These are phyloP conservation scores for Aplodontia rufa DNA, from an alignment of 2,113 vertebrate genomes.

Conservation along the genomic window DNA sequence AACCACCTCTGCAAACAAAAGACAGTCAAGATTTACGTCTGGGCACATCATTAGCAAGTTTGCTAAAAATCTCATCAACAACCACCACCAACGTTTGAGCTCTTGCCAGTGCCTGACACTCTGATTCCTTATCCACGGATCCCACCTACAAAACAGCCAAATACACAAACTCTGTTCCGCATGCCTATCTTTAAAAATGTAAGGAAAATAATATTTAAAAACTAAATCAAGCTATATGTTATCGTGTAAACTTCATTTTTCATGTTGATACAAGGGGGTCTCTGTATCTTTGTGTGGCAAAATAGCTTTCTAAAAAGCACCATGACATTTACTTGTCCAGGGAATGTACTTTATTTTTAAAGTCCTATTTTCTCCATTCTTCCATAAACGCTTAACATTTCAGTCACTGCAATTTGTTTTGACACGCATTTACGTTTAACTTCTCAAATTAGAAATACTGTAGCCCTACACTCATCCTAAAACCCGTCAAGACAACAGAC, in stretches of 20 bases:
- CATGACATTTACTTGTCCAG: neutral
- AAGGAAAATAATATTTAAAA: neutral
- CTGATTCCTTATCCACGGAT: neutral
- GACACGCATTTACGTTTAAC: neutral
- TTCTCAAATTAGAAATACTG: neutral
- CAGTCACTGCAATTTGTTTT: neutral
- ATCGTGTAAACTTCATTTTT: neutral
- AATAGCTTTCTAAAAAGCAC: constrained; percentile 34
- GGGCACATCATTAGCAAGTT: neutral
- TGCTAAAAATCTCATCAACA: neutral
- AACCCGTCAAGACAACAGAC: neutral
- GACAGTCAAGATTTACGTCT: neutral
- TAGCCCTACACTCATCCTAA: neutral
- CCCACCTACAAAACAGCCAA: neutral
- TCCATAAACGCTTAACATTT: neutral
- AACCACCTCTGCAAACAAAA: neutral
- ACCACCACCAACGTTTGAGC: neutral
- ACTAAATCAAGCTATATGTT: neutral
- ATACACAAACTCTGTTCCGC: neutral
- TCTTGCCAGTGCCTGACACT: neutral
- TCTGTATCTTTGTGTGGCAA: neutral
- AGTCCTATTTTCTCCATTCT: neutral
- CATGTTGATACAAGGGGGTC: neutral
- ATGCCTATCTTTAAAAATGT: neutral
- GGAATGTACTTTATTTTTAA: neutral